phyloP scores from a whole-genome alignment of 2,888 invertebrate genomes.

The Gnatocerus cornutus region DNA sequence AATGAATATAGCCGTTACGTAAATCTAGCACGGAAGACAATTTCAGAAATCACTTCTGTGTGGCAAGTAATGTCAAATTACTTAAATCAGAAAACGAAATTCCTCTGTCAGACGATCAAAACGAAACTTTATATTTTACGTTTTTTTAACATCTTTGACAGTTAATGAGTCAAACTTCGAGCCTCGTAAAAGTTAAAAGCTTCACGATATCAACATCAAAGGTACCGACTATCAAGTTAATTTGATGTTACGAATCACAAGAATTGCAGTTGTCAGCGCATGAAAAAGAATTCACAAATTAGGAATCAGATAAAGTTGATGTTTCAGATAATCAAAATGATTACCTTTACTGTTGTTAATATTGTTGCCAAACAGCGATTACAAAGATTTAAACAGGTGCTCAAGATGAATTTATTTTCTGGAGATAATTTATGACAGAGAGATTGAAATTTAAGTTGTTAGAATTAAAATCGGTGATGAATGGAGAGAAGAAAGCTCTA shows the following conservation, averaged over 20 bases:
- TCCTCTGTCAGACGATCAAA: constrained; percentile 17
- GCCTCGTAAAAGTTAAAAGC: constrained; percentile 22
- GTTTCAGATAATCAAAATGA: too few species aligned
- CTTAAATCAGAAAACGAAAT: constrained; percentile 2
- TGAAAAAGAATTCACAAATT: constrained; percentile 1
- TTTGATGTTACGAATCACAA: constrained; percentile 27
- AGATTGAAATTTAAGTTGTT: too few species aligned
- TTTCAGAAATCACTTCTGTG: background rate
- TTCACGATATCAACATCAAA: constrained; percentile 29
- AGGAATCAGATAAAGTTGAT: too few species aligned
- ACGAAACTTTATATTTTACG: constrained; percentile 14
- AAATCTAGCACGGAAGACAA: background rate
- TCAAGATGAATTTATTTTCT: too few species aligned
- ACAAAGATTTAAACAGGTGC: too few species aligned
- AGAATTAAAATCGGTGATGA: too few species aligned
- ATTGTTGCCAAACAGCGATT: too few species aligned
- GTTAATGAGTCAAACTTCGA: constrained; percentile 34
- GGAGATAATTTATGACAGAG: too few species aligned
- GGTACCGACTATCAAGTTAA: constrained; percentile 32
- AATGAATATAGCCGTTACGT: constrained; percentile 24
- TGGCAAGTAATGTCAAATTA: background rate
- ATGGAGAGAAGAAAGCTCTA: too few species aligned
- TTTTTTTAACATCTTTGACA: constrained; percentile 22
- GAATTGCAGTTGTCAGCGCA: constrained; percentile 4
- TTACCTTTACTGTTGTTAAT: too few species aligned